Evolutionary conservation across 2,797 vertebrate species (phyloP).

Genomic region (Phalanger gymnotis): DNA sequence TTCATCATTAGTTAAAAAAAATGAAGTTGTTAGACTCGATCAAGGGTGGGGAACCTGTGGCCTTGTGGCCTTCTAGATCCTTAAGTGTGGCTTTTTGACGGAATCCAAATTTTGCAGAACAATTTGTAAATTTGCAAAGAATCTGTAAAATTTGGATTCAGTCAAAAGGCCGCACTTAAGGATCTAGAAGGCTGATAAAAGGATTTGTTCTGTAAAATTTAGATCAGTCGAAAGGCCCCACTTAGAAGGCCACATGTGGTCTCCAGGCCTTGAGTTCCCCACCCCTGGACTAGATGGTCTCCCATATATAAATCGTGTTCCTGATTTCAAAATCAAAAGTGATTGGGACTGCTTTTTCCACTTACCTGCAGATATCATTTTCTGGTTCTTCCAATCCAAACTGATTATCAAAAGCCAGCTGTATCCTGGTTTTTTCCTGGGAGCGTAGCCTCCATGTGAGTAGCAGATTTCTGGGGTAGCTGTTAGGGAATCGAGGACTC

Average conservation of each 20-base stretch:
- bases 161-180: no score
- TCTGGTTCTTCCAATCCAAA: conserved; percentile 96
- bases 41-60: no score
- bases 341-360: not conserved
- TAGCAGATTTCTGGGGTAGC: conserved; percentile 95
- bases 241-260: no score
- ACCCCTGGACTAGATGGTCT: not conserved
- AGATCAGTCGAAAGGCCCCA: no score
- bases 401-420: conserved; percentile 93
- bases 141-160: no score
- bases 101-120: no score
- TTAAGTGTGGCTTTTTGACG: no score
- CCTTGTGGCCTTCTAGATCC: no score
- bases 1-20: not conserved
- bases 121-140: no score
- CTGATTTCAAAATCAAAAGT: not conserved
- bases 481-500: conserved; percentile 95
- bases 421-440: conserved; percentile 90
- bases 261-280: no score
- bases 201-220: no score
- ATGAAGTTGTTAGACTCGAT: not conserved
- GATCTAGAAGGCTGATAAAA: no score
- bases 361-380: conserved; percentile 96
- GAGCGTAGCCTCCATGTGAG: conserved; percentile 94
- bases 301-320: not conserved